phyloP scores from a whole-genome alignment of 2,888 invertebrate species.

The Ormyrus labotus region DNA sequence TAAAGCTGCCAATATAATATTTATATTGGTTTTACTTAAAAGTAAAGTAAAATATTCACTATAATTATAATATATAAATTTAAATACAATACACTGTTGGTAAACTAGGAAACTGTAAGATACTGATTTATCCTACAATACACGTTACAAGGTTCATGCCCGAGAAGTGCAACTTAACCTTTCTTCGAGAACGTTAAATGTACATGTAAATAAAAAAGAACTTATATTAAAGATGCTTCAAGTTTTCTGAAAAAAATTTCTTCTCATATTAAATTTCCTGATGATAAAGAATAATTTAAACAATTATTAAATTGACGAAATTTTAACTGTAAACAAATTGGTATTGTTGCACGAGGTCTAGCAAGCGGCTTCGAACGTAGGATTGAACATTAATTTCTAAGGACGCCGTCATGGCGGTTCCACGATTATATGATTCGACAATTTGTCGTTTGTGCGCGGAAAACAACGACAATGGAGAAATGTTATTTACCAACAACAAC shows the following conservation, averaged over 20 bases:
- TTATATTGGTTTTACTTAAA: neutral
- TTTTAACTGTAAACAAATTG: neutral
- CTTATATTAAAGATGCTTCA: conserved; percentile 14
- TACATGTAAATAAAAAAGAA: conserved; percentile 20
- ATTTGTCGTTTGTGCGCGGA: conserved; percentile 87
- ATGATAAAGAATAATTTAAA: no score
- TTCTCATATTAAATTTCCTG: no score
- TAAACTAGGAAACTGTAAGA: no score
- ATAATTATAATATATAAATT: neutral
- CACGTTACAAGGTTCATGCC: conserved; percentile 7
- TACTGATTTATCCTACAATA: neutral
- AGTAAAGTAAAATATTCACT: neutral
- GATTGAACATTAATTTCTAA: conserved; percentile 36
- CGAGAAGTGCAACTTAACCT: conserved; percentile 23
- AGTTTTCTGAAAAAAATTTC: no score
- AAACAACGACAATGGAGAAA: conserved; percentile 83
- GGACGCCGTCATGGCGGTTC: conserved; percentile 64
- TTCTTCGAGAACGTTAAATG: conserved; percentile 8
- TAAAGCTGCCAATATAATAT: no score
- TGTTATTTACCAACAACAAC: conserved; percentile 80
- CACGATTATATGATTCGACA: conserved; percentile 81
- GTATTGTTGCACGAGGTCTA: neutral
- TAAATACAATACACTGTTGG: no score
- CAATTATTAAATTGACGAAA: no score
- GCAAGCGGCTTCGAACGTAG: neutral